A percentile compares a stretch with the other conserved stretches of the same genome.
Evolutionary conservation across 2,888 invertebrate species (phyloP).

Genomic region (Himalopsyche tibetana): DNA sequence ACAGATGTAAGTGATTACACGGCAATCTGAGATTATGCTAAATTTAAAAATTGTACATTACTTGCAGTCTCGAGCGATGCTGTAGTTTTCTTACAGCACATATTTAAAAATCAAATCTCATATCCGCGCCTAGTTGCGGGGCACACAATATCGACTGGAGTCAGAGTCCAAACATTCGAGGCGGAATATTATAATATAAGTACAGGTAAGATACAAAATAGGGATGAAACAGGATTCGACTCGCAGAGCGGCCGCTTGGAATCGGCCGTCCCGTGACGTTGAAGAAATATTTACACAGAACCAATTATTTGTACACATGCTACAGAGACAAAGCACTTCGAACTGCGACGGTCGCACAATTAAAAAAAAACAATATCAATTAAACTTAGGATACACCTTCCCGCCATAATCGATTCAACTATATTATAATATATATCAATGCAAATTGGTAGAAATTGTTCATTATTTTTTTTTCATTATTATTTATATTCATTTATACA

Average conservation of each 20-base stretch:
- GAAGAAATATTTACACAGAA: conserved; percentile 13
- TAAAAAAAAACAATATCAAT: conserved; percentile 23
- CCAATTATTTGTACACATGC: conserved; percentile 13
- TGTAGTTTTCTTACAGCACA: no score
- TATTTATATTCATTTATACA: conserved; percentile 43
- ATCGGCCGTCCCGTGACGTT: no score
- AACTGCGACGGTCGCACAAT: conserved; percentile 8
- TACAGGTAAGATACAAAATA: background rate
- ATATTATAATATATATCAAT: conserved; percentile 44
- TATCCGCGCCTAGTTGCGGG: no score
- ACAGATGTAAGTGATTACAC: no score
- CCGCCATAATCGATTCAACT: conserved; percentile 5
- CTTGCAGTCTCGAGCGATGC: no score
- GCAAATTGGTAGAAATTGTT: conserved; percentile 57
- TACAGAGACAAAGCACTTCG: background rate
- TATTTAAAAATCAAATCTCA: no score
- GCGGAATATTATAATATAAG: background rate
- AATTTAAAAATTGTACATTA: no score
- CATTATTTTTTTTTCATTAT: conserved; percentile 49
- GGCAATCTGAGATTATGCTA: no score
- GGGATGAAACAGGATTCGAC: background rate
- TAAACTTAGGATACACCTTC: conserved; percentile 7
- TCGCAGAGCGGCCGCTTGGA: no score
- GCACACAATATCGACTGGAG: no score
- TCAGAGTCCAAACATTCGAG: no score